Base-by-base conservation (phyloP, 2,888 invertebrate species). In the Metopia argyrocephala region DNA sequence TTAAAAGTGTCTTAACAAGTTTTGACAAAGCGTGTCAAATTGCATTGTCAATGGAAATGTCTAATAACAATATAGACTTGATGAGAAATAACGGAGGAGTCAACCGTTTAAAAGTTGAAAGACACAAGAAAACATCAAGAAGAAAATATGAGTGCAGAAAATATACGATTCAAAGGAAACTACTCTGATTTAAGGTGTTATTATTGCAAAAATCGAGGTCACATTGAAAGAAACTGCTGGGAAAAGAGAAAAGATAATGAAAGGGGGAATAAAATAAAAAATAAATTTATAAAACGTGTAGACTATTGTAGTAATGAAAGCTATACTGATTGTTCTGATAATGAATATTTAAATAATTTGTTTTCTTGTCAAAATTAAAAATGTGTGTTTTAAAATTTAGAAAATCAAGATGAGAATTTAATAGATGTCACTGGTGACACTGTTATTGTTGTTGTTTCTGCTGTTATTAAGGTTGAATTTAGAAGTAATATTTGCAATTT, bases 161-260 rank as follows among this genome's bases (percentile, higher is more conserved):
- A 56, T n/a, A n/a, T n/a, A n/a, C n/a, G n/a, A n/a, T n/a, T n/a
- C n/a, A n/a, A n/a, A n/a, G 21, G 25, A 9, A 28, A 27, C 28
- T 20, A 45, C 20, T 15, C 23, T 12, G 28, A 52, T 61, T 3
- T 69, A 5, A 57, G 25, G 25, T 69, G 57, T 46, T 69, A 28
- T 20, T 70, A 50, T 59, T 59, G 59, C 28, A 59, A 48, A 4
- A 38, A 20, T 4, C 46, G 65, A 25, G 46, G 65, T 3, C 66
- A 66, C 20, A 27, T 48, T 15, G 52, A 61, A 5, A 61, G 23
- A 61, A 59, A 69, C 48, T 69, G 69, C 48, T 69, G 69, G 69
- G 6, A 48, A 20, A 48, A 61, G 27, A 50, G 5, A 15, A 23
- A 52, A 2, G 31, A 23, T 56, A 18, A 38, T 12, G n/a, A n/a